These are phyloP conservation scores for Philereme vetulata DNA, from an alignment of 2,888 invertebrate species.

Conservation along the genomic window DNA sequence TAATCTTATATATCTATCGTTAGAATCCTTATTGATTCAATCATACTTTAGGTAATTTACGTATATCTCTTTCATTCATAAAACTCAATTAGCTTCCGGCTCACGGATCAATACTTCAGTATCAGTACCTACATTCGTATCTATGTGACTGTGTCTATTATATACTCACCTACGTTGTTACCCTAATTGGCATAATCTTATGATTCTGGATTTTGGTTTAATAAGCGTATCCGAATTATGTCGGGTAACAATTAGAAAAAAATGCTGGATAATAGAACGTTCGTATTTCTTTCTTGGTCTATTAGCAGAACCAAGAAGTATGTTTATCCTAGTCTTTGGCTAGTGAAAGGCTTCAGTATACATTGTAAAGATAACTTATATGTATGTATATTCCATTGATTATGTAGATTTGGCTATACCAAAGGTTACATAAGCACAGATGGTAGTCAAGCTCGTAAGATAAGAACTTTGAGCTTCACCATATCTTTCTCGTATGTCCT, in stretches of 20 bases:
- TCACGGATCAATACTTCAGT: neutral
- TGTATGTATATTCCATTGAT: neutral
- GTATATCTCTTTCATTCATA: neutral
- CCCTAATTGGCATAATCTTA: constrained; percentile 7
- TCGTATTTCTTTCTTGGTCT: too few relatives aligned
- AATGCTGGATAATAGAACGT: neutral
- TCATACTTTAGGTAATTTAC: neutral
- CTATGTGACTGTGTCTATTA: neutral
- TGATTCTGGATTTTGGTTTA: constrained; percentile 7
- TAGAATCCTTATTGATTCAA: neutral
- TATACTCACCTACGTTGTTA: constrained; percentile 7
- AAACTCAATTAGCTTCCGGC: neutral
- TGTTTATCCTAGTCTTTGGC: too few relatives aligned
- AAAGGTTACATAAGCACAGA: neutral
- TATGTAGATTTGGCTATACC: too few relatives aligned
- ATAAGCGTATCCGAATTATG: neutral
- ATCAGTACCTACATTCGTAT: neutral
- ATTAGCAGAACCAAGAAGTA: too few relatives aligned
- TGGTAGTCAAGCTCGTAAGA: constrained; percentile 2
- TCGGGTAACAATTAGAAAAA: neutral
- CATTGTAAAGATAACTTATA: neutral
- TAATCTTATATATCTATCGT: neutral
- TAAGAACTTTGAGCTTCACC: constrained; percentile 13
- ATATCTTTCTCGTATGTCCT: constrained; percentile 17
- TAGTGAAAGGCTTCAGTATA: too few relatives aligned